These are phyloP conservation scores for Chrysotoxum bicinctum DNA, from an alignment of 2,888 invertebrate genomes.

Conservation along the genomic window DNA sequence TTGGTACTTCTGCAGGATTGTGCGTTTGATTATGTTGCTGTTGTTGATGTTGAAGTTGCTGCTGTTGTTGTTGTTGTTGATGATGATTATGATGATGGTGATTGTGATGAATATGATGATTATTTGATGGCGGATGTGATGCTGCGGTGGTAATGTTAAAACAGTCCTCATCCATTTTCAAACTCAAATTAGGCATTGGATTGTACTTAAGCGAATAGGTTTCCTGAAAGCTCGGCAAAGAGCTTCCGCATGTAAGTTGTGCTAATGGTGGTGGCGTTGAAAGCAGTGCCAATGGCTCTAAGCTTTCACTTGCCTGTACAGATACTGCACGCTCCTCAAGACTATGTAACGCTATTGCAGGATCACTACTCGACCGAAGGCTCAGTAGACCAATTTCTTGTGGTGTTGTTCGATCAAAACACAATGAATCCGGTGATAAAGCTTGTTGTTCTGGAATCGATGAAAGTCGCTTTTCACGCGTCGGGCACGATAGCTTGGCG, in stretches of 20 bases:
- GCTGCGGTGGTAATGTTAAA: conserved; percentile 84
- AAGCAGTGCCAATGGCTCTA: conserved; percentile 55
- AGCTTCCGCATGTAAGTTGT: conserved; percentile 82
- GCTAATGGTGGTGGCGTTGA: conserved; percentile 74
- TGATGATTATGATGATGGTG: conserved; percentile 62
- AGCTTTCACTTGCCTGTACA: conserved; percentile 52
- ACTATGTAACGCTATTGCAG: conserved; percentile 79
- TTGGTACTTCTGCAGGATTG: conserved; percentile 54
- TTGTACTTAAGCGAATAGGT: conserved; percentile 91
- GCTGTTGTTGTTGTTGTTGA: conserved; percentile 69
- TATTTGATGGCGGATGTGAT: conserved; percentile 74
- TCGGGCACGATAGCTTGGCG: conserved; percentile 77
- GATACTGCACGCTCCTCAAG: conserved; percentile 73
- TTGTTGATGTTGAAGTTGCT: conserved; percentile 64
- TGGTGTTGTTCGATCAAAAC: conserved; percentile 77
- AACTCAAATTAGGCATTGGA: conserved; percentile 85
- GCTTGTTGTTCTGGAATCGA: conserved; percentile 79
- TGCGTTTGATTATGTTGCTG: conserved; percentile 74
- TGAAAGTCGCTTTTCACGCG: conserved; percentile 78
- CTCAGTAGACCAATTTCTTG: conserved; percentile 78
- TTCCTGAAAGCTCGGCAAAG: conserved; percentile 93
- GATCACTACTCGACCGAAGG: conserved; percentile 81
- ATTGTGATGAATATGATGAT: conserved; percentile 18
- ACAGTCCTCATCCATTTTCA: conserved; percentile 94
- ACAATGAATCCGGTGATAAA: conserved; percentile 76